Evolutionary conservation across 2,797 vertebrate genomes (phyloP), one percentile per base, ranked within the genome.

Genomic region (Xyrichtys novacula): DNA sequence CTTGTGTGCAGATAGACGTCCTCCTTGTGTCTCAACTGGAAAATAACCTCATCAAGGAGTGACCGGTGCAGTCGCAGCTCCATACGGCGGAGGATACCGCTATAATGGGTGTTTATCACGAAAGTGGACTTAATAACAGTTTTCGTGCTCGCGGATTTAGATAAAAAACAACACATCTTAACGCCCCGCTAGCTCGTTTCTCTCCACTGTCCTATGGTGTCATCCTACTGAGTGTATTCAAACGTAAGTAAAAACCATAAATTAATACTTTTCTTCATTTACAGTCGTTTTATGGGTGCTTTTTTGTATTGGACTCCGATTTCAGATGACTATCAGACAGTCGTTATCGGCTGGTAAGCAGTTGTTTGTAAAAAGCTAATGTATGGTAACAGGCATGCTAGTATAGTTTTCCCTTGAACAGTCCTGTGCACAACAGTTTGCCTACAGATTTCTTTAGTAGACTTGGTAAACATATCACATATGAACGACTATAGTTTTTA

Each of bases 61-160:
- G 39, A 36, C 67, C n/a, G 76, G 48, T 55, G 53, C 59, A 40
- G 28, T 53, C 44, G 23, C 43, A 67, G 63, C 32, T 80, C 71
- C 44, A 55, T 75, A 60, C 66, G 65, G 75, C 61, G 79, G 87
- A 83, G 77, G 85, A 85, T 58, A 72, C 78, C 71, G 88, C 88
- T 91, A 93, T 84, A 67, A 95, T 95, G 94, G 93, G 83, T 83
- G 73, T 90, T 83, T 89, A 85, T 84, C 49, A 81, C 78, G 59
- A 64, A 82, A 89, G 74, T 57, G 86, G 92, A 90, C 73, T 80
- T 86, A 75, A 62, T 72, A 64, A 78, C 75, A 75, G 74, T 84
- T 87, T 85, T 75, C 70, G 68, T 77, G 78, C 66, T 74, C 74
- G 76, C 81, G 76, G 84, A 74, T 89, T 92, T 76, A 92, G 89